Percentiles rank a stretch among this genome's conserved stretches.
Conservation (phyloP, 2,888 invertebrate genomes). For the Myathropa florea region DNA sequence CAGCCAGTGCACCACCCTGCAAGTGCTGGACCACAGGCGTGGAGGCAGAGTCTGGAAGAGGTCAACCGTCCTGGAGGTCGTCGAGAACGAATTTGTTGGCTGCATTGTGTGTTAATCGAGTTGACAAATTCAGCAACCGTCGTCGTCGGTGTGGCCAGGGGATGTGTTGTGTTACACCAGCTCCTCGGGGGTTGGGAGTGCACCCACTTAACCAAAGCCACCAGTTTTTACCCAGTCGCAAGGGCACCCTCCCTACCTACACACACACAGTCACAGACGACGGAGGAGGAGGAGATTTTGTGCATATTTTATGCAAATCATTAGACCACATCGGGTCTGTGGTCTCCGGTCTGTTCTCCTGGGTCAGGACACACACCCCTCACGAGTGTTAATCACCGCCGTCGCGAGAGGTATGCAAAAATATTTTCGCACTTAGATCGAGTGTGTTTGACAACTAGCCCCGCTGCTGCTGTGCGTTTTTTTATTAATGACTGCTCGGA, state of each 20-base stretch:
- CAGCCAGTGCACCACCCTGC: no score
- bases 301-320: conserved; percentile 66
- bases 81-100: conserved; percentile 47
- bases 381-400: conserved; percentile 55
- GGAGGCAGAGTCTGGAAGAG: conserved; percentile 18
- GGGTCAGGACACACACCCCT: conserved; percentile 25
- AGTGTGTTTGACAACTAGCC: conserved; percentile 44
- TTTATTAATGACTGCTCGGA: conserved; percentile 61
- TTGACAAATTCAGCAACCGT: conserved; percentile 46
- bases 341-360: conserved; percentile 10
- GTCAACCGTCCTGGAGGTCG: conserved; percentile 57
- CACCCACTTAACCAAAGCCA: conserved; percentile 15
- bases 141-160: not conserved
- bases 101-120: conserved; percentile 60
- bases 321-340: not conserved
- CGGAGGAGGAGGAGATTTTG: no score
- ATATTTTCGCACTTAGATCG: conserved; percentile 55
- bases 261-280: not conserved
- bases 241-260: no score
- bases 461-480: conserved; percentile 34
- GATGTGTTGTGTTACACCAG: conserved; percentile 33
- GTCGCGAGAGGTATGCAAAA: conserved; percentile 52
- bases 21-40: not conserved
- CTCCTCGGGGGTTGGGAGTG: conserved; percentile 39
- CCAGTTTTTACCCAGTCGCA: no score